Base-by-base conservation (phyloP, 2,888 invertebrate genomes). In the Platypus cylindrus region DNA sequence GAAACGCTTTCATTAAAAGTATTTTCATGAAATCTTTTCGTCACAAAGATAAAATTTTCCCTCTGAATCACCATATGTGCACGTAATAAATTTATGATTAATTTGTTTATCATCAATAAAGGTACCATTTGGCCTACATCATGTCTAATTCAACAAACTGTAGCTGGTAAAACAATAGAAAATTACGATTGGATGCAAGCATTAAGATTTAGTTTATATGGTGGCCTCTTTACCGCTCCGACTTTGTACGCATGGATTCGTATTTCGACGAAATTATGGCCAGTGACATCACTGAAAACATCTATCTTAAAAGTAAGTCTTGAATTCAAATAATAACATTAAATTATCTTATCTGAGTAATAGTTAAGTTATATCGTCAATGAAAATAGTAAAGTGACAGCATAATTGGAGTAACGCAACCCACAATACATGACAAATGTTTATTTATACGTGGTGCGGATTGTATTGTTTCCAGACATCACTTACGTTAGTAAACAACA, bases 201-300 rank as follows among this genome's bases (percentile, higher is more conserved):
- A 44, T 60, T 75, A 22, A 68, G 84, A 40, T 87, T 78, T 62
- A 75, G 81, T 50, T 51, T 84, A 31, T 85, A 80, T 58, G 86
- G 85, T n/a, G 75, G 79, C 5, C 70, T 79, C 30, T 83, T 79
- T 58, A 81, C 82, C 13, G 86, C 85, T 1, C 86, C 86, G 9
- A 81, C 82, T 3, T 60, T 86, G 1, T 85, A 82, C 52, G 70
- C 71, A 36, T 86, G 86, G 86, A 64, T 89, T 29, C 76, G 74
- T 54, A 59, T 83, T 32, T 78, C 83, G n/a, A 74, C 73, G 47
- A 66, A 69, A 32, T 65, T 85, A 58, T 84, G 83, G 78, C 86
- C 86, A 14, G 73, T 73, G 30, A 73, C 68, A 41, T 71, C 74
- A 37, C 52, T 86, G 24, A 70, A 68, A 54, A 74, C 75, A 41